These are phyloP conservation scores for Tridacna gigas DNA, from an alignment of 2,888 invertebrate species.

Conservation along the genomic window DNA sequence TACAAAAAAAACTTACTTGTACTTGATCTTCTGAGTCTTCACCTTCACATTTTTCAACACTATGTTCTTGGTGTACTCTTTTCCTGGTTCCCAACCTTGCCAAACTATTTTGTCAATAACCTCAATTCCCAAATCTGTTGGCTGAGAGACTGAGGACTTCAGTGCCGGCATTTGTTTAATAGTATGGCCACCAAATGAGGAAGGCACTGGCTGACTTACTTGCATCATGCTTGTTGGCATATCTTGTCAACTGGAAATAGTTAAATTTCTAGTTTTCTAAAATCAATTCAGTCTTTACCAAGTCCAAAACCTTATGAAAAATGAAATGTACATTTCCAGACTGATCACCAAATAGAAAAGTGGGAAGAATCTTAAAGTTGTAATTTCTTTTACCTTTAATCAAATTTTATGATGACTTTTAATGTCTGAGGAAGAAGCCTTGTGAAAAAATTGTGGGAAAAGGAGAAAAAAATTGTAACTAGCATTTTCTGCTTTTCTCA, in stretches of 20 bases:
- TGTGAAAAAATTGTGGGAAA: no score
- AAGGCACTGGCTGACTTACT: conserved; percentile 66
- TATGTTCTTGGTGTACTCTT: conserved; percentile 83
- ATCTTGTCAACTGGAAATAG: conserved; percentile 8
- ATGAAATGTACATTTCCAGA: no score
- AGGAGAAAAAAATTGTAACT: no score
- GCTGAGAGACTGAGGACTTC: conserved; percentile 54
- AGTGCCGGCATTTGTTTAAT: conserved; percentile 52
- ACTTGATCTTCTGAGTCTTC: conserved; percentile 83
- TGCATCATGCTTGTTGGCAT: conserved; percentile 68
- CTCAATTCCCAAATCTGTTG: conserved; percentile 80
- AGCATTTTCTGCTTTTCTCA: no score
- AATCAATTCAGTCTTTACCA: no score
- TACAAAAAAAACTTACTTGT: conserved; percentile 82
- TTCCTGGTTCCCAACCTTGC: conserved; percentile 84
- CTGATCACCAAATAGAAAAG: no score
- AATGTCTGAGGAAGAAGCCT: no score
- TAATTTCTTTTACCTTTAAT: no score
- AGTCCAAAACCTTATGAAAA: no score
- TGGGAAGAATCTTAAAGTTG: no score
- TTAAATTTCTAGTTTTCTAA: no score
- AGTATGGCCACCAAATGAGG: conserved; percentile 49
- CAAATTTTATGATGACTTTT: no score
- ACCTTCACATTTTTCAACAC: conserved; percentile 83
- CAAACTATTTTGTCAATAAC: conserved; percentile 79